Conservation (phyloP, 2,888 invertebrate genomes). For the Cheilosia impressa region DNA sequence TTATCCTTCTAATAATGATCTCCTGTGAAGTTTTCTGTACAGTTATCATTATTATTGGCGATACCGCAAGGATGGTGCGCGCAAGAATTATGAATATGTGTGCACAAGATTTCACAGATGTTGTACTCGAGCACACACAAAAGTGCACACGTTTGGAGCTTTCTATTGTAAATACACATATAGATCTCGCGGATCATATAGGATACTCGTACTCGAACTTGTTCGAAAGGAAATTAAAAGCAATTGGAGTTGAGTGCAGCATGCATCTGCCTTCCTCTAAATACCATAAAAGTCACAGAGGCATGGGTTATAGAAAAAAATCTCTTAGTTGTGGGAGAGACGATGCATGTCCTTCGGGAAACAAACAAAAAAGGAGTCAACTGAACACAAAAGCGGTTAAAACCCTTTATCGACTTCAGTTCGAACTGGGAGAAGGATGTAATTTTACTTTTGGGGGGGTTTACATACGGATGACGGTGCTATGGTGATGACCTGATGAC, state of each 20-base stretch:
- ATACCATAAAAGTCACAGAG: slow-evolving; percentile 24
- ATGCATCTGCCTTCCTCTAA: neutral
- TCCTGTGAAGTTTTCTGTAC: slow-evolving; percentile 56
- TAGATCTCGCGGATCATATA: too few relatives aligned
- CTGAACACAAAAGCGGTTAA: slow-evolving; percentile 8
- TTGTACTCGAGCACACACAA: neutral
- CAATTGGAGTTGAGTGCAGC: neutral
- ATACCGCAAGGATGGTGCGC: slow-evolving; percentile 8
- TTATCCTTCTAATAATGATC: slow-evolving; percentile 66
- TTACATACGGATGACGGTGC: neutral
- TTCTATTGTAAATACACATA: neutral
- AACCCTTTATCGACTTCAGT: slow-evolving; percentile 52
- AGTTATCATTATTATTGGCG: slow-evolving; percentile 58
- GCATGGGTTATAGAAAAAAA: slow-evolving; percentile 1
- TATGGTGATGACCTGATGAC: neutral
- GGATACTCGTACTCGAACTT: neutral
- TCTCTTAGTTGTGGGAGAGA: slow-evolving; percentile 23
- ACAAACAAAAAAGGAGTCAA: neutral
- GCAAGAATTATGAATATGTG: neutral
- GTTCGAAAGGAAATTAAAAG: slow-evolving; percentile 33
- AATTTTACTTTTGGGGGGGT: slow-evolving; percentile 24
- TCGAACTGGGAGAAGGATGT: slow-evolving; percentile 17
- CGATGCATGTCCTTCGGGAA: neutral
- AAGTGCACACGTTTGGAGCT: slow-evolving; percentile 44
- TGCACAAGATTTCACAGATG: neutral